phyloP scores from a whole-genome alignment of 1,140 invertebrate genomes.

The Ladona fulva region DNA sequence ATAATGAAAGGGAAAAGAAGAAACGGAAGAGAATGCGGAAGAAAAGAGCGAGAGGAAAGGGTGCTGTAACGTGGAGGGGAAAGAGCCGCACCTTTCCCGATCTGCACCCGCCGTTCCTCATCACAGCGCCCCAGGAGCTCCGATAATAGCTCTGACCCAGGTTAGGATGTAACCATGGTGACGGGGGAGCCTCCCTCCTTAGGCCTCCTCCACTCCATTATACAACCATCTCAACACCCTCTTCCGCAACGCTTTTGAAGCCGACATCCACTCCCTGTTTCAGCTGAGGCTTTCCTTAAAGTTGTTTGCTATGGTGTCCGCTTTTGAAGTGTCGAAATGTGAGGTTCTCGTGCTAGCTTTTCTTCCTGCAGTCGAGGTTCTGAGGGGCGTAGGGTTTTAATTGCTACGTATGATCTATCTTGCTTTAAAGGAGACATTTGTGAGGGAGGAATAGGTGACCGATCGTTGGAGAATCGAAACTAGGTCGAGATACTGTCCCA shows the following conservation, averaged over 20 bases:
- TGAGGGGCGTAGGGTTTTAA: no score
- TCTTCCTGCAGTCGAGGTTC: no score
- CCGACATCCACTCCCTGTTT: no score
- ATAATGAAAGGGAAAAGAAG: not conserved
- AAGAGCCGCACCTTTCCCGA: not conserved
- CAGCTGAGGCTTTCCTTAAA: no score
- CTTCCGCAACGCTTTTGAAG: not conserved
- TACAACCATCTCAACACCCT: not conserved
- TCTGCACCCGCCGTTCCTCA: not conserved
- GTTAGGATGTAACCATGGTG: not conserved
- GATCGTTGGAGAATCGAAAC: no score
- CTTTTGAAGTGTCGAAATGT: no score
- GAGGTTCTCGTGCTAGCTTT: no score
- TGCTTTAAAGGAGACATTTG: no score
- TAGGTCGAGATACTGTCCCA: no score
- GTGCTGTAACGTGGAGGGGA: not conserved
- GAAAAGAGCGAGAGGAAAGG: not conserved
- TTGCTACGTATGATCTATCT: no score
- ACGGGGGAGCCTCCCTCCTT: not conserved
- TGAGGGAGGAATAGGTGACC: no score
- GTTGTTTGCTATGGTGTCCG: no score
- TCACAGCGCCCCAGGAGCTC: not conserved
- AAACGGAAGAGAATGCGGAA: not conserved
- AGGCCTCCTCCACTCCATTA: not conserved
- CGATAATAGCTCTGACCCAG: conserved; percentile 7